These are phyloP conservation scores for Apotomis capreana DNA, from an alignment of 2,888 invertebrate genomes.

Conservation along the genomic window DNA sequence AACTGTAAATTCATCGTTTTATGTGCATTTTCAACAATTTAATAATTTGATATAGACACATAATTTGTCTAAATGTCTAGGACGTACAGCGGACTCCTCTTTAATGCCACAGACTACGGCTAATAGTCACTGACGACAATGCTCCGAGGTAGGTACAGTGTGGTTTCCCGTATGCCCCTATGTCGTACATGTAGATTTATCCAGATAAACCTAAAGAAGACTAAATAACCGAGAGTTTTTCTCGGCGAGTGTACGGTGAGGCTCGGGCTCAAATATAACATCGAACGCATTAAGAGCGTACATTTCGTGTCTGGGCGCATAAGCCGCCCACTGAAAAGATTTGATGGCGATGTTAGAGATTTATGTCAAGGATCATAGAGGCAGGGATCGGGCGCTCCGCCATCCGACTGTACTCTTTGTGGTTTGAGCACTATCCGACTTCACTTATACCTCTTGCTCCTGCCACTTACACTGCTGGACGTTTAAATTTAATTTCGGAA, in stretches of 20 bases:
- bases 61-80: too few relatives aligned
- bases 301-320: constrained; percentile 74
- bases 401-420: constrained; percentile 82
- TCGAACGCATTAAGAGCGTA: constrained; percentile 75
- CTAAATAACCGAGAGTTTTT: constrained; percentile 13
- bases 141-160: too few relatives aligned
- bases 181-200: neutral
- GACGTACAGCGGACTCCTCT: too few relatives aligned
- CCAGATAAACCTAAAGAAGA: neutral
- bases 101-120: too few relatives aligned
- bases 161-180: too few relatives aligned
- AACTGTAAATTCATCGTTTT: too few relatives aligned
- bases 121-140: too few relatives aligned
- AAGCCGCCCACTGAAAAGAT: constrained; percentile 81
- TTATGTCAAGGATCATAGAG: constrained; percentile 83
- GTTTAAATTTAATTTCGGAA: constrained; percentile 79
- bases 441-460: constrained; percentile 77
- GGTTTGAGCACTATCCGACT: constrained; percentile 79
- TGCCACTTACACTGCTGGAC: constrained; percentile 78
- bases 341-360: constrained; percentile 82
- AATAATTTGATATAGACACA: too few relatives aligned
- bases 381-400: constrained; percentile 76
- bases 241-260: constrained; percentile 39
- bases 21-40: too few relatives aligned
- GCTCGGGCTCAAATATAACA: constrained; percentile 55